Percentiles rank a stretch among this genome's conserved stretches.
Evolutionary conservation across 2,888 invertebrate genomes (phyloP).

Genomic region (Trimorus sp.): DNA sequence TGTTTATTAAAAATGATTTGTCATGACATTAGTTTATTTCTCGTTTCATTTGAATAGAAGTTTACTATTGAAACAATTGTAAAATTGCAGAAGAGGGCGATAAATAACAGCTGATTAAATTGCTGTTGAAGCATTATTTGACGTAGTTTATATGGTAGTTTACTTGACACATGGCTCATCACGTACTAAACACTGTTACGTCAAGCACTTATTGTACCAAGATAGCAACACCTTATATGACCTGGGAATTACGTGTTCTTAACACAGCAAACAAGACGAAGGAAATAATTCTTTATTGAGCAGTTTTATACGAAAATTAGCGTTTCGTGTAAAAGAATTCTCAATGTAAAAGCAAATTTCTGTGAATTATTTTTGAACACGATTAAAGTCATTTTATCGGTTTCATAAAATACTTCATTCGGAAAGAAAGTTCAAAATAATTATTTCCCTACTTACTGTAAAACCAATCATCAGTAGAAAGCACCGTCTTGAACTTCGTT

Average conservation of each 20-base stretch:
- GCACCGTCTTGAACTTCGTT: constrained; percentile 25
- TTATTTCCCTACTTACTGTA: constrained; percentile 7
- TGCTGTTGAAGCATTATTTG: not conserved
- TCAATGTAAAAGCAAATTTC: too few species aligned
- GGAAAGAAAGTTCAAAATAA: constrained; percentile 16
- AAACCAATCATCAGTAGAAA: constrained; percentile 44
- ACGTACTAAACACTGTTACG: constrained; percentile 32
- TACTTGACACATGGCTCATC: constrained; percentile 30
- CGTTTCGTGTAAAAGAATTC: not conserved
- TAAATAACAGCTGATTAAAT: too few species aligned
- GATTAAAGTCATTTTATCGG: not conserved
- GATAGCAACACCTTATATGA: constrained; percentile 36
- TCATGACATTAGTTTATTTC: too few species aligned
- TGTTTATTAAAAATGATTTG: too few species aligned
- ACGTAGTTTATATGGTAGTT: constrained; percentile 8
- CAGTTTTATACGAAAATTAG: constrained; percentile 14
- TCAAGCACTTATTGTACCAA: constrained; percentile 45
- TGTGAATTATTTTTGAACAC: too few species aligned
- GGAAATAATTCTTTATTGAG: constrained; percentile 28
- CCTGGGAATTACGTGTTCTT: constrained; percentile 29
- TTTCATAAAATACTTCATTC: not conserved
- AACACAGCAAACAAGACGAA: constrained; percentile 24
- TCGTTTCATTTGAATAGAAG: too few species aligned
- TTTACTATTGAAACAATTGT: too few species aligned
- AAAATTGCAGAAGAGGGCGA: too few species aligned